Conservation (phyloP, 2,797 vertebrate genomes). For the Tiaroga cobitis region DNA sequence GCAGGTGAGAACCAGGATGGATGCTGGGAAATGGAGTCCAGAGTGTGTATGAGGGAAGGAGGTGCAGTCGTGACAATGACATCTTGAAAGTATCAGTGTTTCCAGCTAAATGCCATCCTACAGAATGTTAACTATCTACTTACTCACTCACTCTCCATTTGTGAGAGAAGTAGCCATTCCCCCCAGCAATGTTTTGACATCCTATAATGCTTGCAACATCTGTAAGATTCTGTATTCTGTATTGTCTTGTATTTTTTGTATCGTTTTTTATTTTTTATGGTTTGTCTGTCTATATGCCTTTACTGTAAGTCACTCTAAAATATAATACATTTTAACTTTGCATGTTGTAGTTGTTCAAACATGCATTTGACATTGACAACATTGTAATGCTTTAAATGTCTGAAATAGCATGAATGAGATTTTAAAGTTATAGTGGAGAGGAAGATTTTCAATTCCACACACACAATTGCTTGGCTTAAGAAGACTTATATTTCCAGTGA, state of each 20-base stretch:
- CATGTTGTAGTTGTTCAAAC: neutral
- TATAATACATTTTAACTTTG: neutral
- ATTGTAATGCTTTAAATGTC: neutral
- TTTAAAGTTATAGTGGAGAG: too few relatives aligned
- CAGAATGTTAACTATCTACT: neutral
- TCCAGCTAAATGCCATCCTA: neutral
- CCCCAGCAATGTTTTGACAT: conserved; percentile 2
- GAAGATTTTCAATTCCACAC: neutral
- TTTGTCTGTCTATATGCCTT: too few relatives aligned
- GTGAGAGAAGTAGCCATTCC: neutral
- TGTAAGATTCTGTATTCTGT: neutral
- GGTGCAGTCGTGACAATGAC: neutral
- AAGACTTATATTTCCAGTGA: neutral
- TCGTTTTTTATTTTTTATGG: too few relatives aligned
- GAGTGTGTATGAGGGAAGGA: too few relatives aligned
- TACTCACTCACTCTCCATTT: neutral
- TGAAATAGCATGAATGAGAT: neutral
- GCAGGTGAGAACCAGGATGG: too few relatives aligned
- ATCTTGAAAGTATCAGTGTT: conserved; percentile 13
- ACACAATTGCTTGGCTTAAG: neutral
- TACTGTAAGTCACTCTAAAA: neutral
- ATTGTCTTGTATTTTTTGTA: too few relatives aligned
- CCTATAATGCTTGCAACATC: neutral
- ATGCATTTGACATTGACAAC: neutral
- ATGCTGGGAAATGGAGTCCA: too few relatives aligned